Base-by-base conservation (phyloP, 2,797 vertebrate species). In the Schizothorax lantsangensis region DNA sequence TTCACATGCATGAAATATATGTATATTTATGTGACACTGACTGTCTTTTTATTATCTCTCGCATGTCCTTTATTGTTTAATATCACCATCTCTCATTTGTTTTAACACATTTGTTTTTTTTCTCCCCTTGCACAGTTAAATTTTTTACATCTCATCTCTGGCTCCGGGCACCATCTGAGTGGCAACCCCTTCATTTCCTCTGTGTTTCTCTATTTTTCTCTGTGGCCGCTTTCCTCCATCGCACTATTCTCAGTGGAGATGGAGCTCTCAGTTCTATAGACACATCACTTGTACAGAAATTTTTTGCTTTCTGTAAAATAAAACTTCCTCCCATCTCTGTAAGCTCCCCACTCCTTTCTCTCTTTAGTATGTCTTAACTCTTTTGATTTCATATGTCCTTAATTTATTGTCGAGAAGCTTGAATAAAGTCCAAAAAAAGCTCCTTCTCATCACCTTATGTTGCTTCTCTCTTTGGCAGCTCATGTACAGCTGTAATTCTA, bases 231-330 rank as follows among this genome's bases (percentile, higher is more conserved):
- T 94, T 92, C 93, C 87, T 92, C 83, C 89, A 92, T 92, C 88
- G 71, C 84, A 74, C 86, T 84, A 36, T 84, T 85, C 79, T 89
- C 85, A 93, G 86, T 88, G 91, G 94, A 95, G 93, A 88, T 85
- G 87, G 80, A 91, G 94, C 91, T 92, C 91, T 78, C 57, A 72
- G 89, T 91, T 90, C 86, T 86, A 87, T 89, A 88, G 85, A 90
- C 95, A 92, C 91, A 93, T 94, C 92, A 94, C 77, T 95, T 96
- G 95, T 95, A 94, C 94, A 97, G 95, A 96, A 94, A 92, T 93
- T 93, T 90, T 89, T 92, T 93, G 91, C 94, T 95, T 93, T 95
- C 90, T 97, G 96, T 98, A 96, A 98, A 99, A 98, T 98, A 99
- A 98, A 98, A 95, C 91, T 95, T 95, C 91, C 94, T 86, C 93